These are phyloP conservation scores for Drosophila santomea DNA, from an alignment of 1,140 invertebrate species.

Conservation along the genomic window DNA sequence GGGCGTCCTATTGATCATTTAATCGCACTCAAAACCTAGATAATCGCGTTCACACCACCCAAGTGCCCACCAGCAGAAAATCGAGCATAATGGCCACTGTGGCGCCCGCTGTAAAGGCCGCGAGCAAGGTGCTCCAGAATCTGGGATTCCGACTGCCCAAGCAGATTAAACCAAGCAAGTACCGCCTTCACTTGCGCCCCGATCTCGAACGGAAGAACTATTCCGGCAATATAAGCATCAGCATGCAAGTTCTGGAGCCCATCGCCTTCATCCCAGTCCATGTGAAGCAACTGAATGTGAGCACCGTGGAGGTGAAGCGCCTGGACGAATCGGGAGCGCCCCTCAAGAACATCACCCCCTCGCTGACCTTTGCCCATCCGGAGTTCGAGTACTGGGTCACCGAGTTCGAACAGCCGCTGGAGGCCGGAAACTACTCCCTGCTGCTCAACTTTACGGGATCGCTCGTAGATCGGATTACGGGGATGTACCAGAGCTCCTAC, in stretches of 20 bases:
- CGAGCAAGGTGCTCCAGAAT: slow-evolving; percentile 69
- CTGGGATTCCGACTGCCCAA: slow-evolving; percentile 87
- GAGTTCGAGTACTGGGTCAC: slow-evolving; percentile 90
- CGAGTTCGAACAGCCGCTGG: slow-evolving; percentile 85
- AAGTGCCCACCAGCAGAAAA: slow-evolving; percentile 57
- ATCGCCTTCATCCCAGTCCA: slow-evolving; percentile 90
- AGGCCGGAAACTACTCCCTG: slow-evolving; percentile 87
- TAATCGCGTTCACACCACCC: slow-evolving; percentile 54
- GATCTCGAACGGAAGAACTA: slow-evolving; percentile 90
- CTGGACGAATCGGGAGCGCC: slow-evolving; percentile 61
- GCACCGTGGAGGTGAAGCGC: slow-evolving; percentile 56
- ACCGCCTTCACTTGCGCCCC: slow-evolving; percentile 91
- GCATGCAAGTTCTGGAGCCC: slow-evolving; percentile 86
- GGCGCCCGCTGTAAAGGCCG: slow-evolving; percentile 61
- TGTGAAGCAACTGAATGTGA: slow-evolving; percentile 85
- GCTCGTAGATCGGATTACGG: slow-evolving; percentile 89
- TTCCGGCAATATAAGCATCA: slow-evolving; percentile 90
- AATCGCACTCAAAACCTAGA: slow-evolving; percentile 39
- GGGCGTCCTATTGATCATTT: slow-evolving; percentile 9
- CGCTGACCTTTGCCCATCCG: slow-evolving; percentile 85
- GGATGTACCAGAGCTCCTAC: slow-evolving; percentile 93
- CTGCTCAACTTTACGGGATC: slow-evolving; percentile 89
- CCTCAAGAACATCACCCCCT: slow-evolving; percentile 43
- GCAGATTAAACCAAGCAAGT: slow-evolving; percentile 89
- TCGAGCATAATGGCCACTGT: slow-evolving; percentile 49